Evolutionary conservation across 2,888 invertebrate species (phyloP).

Genomic region (Fabriciana adippe): DNA sequence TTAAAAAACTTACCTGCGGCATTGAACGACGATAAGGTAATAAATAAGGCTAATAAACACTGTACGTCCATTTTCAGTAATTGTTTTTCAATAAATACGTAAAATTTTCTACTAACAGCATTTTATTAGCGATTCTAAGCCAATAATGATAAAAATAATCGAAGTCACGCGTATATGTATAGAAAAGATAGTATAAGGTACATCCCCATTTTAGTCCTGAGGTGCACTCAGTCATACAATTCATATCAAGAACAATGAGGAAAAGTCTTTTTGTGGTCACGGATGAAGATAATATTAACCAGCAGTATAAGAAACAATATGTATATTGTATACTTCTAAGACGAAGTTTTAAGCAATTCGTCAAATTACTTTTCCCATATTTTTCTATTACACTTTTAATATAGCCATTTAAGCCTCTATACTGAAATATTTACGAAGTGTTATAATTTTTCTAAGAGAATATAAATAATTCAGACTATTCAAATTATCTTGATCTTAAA

Average conservation of each 20-base stretch:
- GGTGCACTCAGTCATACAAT: neutral
- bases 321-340: too few relatives aligned
- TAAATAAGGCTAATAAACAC: neutral
- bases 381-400: too few relatives aligned
- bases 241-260: neutral
- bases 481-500: too few relatives aligned
- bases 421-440: too few relatives aligned
- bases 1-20: neutral
- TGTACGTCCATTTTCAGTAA: neutral
- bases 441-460: too few relatives aligned
- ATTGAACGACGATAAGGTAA: neutral
- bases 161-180: constrained; percentile 21
- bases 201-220: constrained; percentile 23
- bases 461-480: too few relatives aligned
- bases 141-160: constrained; percentile 15
- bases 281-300: neutral
- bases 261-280: neutral
- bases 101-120: neutral
- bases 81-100: neutral
- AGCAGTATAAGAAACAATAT: too few relatives aligned
- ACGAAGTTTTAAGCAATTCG: too few relatives aligned
- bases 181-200: constrained; percentile 23
- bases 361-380: too few relatives aligned
- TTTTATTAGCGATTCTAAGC: neutral
- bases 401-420: too few relatives aligned